phyloP scores from a whole-genome alignment of 2,797 vertebrate species.

The Eurystomus glaucurus region DNA sequence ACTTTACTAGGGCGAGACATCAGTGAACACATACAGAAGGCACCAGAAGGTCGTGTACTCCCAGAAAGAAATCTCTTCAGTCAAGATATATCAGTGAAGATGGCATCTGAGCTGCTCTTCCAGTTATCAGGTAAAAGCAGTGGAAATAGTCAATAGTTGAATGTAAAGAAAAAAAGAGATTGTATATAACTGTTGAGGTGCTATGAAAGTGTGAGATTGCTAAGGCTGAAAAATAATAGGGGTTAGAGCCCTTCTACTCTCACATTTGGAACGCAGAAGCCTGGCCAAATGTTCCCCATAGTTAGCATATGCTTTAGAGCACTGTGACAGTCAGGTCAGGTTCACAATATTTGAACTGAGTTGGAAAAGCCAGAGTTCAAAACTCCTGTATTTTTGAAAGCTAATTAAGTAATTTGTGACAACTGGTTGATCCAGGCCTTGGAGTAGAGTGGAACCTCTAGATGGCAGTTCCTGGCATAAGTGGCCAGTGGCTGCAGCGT shows the following conservation, averaged over 20 bases:
- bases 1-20: slow-evolving; percentile 94
- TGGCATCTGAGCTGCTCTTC: slow-evolving; percentile 98
- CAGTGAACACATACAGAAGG: slow-evolving; percentile 89
- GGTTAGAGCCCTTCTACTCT: not conserved
- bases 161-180: not conserved
- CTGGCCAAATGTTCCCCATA: not conserved
- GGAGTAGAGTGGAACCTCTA: slow-evolving; percentile 5
- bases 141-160: not conserved
- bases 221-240: not conserved
- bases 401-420: slow-evolving; percentile 76
- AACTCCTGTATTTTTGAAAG: slow-evolving; percentile 63
- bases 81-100: slow-evolving; percentile 99
- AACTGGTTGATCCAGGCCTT: slow-evolving; percentile 38
- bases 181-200: not conserved
- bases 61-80: slow-evolving; percentile 97
- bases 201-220: not conserved
- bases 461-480: slow-evolving; percentile 61
- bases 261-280: not conserved
- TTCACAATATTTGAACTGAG: slow-evolving; percentile 51
- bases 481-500: not conserved
- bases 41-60: slow-evolving; percentile 89
- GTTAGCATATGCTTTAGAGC: slow-evolving; percentile 46
- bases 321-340: not conserved
- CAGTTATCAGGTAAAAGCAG: slow-evolving; percentile 92
- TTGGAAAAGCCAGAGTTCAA: slow-evolving; percentile 57